A percentile compares a stretch with the other conserved stretches of the same genome.
phyloP scores from a whole-genome alignment of 2,888 invertebrate genomes.

The Iphiclides podalirius region DNA sequence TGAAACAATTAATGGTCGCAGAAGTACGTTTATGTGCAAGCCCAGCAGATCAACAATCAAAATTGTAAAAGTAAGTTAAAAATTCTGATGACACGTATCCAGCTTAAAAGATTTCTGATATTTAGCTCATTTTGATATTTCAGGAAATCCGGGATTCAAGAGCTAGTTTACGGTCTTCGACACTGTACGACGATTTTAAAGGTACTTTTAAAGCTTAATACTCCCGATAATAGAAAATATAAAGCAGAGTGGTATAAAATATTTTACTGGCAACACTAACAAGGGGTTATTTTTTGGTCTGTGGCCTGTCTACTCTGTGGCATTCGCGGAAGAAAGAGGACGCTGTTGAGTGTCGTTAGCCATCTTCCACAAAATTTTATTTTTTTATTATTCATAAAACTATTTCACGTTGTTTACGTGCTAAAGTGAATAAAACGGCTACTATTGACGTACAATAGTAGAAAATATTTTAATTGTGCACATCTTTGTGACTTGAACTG shows the following conservation, averaged over 20 bases:
- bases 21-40: slow-evolving; percentile 67
- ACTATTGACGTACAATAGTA: slow-evolving; percentile 57
- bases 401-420: slow-evolving; percentile 48
- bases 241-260: too few species aligned
- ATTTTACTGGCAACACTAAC: too few species aligned
- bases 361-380: slow-evolving; percentile 66
- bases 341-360: slow-evolving; percentile 49
- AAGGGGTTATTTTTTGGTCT: slow-evolving; percentile 23
- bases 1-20: slow-evolving; percentile 69
- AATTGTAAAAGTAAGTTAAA: slow-evolving; percentile 60
- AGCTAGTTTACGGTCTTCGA: slow-evolving; percentile 51
- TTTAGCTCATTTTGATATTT: slow-evolving; percentile 31
- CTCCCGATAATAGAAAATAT: too few species aligned
- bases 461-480: slow-evolving; percentile 42
- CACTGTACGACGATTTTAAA: slow-evolving; percentile 56
- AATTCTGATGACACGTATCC: neutral
- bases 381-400: slow-evolving; percentile 64
- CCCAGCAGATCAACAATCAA: slow-evolving; percentile 64
- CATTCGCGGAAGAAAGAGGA: slow-evolving; percentile 68
- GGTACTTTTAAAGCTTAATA: slow-evolving; percentile 40
- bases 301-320: too few species aligned
- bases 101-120: too few species aligned
- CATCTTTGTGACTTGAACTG: slow-evolving; percentile 49
- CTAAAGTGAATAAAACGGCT: slow-evolving; percentile 49
- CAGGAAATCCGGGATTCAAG: slow-evolving; percentile 60